These are phyloP conservation scores for Steromphala cineraria DNA, from an alignment of 2,888 invertebrate species.

Conservation along the genomic window DNA sequence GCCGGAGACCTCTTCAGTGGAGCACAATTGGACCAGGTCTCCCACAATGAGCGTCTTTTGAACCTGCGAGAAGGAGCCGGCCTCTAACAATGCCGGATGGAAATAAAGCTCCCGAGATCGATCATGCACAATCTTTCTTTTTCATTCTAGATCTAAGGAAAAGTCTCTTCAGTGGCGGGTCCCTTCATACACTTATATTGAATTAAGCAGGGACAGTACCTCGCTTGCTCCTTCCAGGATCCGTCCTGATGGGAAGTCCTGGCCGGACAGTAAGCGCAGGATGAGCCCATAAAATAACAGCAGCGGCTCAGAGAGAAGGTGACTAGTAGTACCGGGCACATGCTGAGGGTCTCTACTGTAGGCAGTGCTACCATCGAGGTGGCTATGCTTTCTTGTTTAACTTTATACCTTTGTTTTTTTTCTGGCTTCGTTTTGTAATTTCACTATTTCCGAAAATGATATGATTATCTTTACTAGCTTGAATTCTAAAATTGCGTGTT, in stretches of 20 bases:
- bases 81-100: conserved; percentile 11
- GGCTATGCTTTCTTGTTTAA: no score
- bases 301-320: no score
- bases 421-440: no score
- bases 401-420: no score
- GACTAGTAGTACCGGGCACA: no score
- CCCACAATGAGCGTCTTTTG: conserved; percentile 19
- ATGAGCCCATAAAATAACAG: background rate
- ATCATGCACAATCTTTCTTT: conserved; percentile 7
- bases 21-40: conserved; percentile 5
- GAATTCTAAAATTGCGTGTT: no score
- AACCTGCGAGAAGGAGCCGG: background rate
- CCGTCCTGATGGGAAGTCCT: background rate
- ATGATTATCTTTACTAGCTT: no score
- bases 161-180: background rate
- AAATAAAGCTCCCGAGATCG: conserved; percentile 7
- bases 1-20: background rate
- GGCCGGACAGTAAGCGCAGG: background rate
- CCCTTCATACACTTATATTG: conserved; percentile 5
- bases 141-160: conserved; percentile 8
- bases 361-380: no score
- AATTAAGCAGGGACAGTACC: background rate
- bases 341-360: no score
- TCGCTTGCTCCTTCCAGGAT: background rate
- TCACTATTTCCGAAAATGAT: no score